A percentile compares a stretch with the other conserved stretches of the same genome.
These are phyloP conservation scores for Cynoglossus semilaevis DNA, from an alignment of 2,113 vertebrate genomes.

Conservation along the genomic window DNA sequence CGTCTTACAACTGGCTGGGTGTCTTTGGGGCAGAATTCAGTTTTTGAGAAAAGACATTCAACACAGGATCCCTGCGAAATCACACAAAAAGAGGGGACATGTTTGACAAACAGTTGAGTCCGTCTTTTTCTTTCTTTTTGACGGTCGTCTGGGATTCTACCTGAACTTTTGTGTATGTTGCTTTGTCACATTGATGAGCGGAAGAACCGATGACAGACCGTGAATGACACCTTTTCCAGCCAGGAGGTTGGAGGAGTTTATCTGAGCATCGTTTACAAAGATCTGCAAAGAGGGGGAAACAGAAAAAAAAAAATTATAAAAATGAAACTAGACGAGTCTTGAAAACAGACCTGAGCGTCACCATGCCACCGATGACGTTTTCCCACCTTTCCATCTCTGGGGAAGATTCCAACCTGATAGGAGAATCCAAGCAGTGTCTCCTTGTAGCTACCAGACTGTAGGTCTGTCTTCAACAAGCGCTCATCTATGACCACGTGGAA, in stretches of 20 bases:
- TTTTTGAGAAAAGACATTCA: constrained; percentile 51
- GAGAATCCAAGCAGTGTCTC: constrained; percentile 87
- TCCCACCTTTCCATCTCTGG: constrained; percentile 78
- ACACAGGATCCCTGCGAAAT: constrained; percentile 60
- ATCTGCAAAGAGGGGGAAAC: constrained; percentile 67
- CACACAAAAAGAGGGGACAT: neutral
- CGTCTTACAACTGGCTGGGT: constrained; percentile 57
- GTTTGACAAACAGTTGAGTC: neutral
- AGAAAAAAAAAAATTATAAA: neutral
- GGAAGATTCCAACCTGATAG: constrained; percentile 82
- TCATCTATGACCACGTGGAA: constrained; percentile 84
- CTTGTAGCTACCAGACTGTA: constrained; percentile 84
- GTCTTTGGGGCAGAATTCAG: constrained; percentile 74
- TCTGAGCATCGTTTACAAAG: constrained; percentile 82
- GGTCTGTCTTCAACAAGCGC: constrained; percentile 79
- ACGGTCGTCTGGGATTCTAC: constrained; percentile 8
- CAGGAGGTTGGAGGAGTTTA: constrained; percentile 81
- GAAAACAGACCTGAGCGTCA: neutral
- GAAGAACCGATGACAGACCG: constrained; percentile 81
- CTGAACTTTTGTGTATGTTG: constrained; percentile 14
- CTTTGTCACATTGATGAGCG: constrained; percentile 84
- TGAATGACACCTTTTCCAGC: constrained; percentile 89
- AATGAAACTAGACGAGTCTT: neutral
- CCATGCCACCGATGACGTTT: neutral
- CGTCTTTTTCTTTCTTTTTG: neutral